Evolutionary conservation across 2,113 vertebrate genomes (phyloP).

Genomic region (Tachysurus vachellii): DNA sequence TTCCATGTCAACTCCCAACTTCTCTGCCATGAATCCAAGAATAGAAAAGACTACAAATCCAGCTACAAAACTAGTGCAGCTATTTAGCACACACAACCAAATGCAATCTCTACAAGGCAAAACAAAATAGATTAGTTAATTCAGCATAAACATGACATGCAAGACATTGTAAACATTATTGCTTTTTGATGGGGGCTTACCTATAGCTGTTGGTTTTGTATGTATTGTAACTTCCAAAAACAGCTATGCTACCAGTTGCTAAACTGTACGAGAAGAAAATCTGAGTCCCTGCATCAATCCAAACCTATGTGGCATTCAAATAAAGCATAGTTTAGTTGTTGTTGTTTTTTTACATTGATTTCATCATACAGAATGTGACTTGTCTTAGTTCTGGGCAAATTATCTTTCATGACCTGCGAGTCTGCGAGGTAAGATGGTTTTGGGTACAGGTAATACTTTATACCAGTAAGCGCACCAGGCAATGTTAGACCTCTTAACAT

Average conservation of each 20-base stretch:
- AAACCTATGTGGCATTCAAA: conserved; percentile 62
- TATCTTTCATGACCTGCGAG: conserved; percentile 74
- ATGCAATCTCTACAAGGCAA: conserved; percentile 64
- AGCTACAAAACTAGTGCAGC: conserved; percentile 68
- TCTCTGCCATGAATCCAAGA: conserved; percentile 75
- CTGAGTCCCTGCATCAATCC: conserved; percentile 73
- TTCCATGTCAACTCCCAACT: conserved; percentile 65
- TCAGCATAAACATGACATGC: neutral
- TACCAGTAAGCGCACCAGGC: conserved; percentile 84
- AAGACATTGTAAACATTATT: neutral
- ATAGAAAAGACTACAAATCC: conserved; percentile 76
- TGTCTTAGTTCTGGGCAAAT: neutral
- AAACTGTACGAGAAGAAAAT: conserved; percentile 73
- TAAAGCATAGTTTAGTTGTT: neutral
- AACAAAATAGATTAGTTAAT: neutral
- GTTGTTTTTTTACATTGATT: neutral
- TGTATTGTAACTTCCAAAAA: conserved; percentile 70
- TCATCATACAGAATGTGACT: neutral
- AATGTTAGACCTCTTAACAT: conserved; percentile 86
- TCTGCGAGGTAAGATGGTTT: conserved; percentile 85
- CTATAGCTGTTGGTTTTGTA: conserved; percentile 73
- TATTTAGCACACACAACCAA: conserved; percentile 72
- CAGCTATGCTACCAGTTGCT: conserved; percentile 57
- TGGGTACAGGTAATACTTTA: conserved; percentile 91
- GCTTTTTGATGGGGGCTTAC: conserved; percentile 45